A percentile compares a stretch with the other conserved stretches of the same genome.
Conservation (phyloP, 1,140 invertebrate genomes). For the Drosophila pseudoananassae region DNA sequence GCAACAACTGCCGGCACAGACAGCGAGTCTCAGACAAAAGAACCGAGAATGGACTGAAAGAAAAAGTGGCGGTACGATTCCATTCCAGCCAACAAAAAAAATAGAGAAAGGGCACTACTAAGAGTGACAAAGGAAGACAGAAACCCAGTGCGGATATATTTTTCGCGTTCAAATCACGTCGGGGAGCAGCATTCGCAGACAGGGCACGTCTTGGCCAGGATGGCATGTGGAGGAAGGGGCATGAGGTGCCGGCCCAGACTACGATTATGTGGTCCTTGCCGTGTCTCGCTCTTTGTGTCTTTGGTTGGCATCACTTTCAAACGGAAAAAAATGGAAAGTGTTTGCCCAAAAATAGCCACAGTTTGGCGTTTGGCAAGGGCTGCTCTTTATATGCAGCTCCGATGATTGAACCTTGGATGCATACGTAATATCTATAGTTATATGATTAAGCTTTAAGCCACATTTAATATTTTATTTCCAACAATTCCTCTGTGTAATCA, state of each 20-base stretch:
- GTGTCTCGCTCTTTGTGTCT: slow-evolving; percentile 9
- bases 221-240: neutral
- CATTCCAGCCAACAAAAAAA: slow-evolving; percentile 8
- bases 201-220: slow-evolving; percentile 47
- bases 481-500: neutral
- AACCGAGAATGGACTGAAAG: slow-evolving; percentile 42
- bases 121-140: neutral
- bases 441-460: neutral
- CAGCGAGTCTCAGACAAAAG: slow-evolving; percentile 51
- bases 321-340: slow-evolving; percentile 61
- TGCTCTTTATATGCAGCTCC: neutral
- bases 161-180: slow-evolving; percentile 72
- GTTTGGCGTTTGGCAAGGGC: neutral
- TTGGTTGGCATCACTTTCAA: slow-evolving; percentile 20
- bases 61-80: slow-evolving; percentile 38
- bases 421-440: neutral
- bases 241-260: slow-evolving; percentile 13
- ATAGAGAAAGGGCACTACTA: neutral
- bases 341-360: slow-evolving; percentile 22
- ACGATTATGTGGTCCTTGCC: slow-evolving; percentile 49
- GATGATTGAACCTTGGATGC: neutral
- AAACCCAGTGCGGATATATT: slow-evolving; percentile 54
- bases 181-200: slow-evolving; percentile 53
- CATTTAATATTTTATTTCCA: neutral
- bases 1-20: slow-evolving; percentile 2